These are phyloP conservation scores for Apotomis betuletana DNA, from an alignment of 2,888 invertebrate genomes.

Conservation along the genomic window DNA sequence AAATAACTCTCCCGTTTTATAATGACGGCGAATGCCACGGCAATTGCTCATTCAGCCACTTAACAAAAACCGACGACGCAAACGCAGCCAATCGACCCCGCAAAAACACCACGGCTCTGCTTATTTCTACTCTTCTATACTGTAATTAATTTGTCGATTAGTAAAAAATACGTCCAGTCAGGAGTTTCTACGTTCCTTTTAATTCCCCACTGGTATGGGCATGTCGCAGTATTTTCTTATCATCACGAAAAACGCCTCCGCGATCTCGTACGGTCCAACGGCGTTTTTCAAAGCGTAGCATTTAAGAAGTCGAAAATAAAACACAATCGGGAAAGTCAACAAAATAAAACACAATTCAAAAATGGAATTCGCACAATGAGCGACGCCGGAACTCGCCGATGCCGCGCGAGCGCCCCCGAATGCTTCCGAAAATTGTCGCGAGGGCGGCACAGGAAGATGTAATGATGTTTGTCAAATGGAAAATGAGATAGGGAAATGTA, in stretches of 20 bases:
- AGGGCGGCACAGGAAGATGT: constrained; percentile 77
- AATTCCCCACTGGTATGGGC: constrained; percentile 10
- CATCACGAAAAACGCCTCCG: not conserved
- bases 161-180: constrained; percentile 30
- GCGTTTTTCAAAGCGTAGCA: constrained; percentile 8
- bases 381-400: constrained; percentile 61
- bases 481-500: constrained; percentile 83
- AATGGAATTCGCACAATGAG: constrained; percentile 57
- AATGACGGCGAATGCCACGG: constrained; percentile 24
- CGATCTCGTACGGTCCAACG: not conserved
- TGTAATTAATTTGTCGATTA: constrained; percentile 39
- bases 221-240: constrained; percentile 9
- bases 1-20: constrained; percentile 22
- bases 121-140: constrained; percentile 38
- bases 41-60: constrained; percentile 40
- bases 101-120: constrained; percentile 28
- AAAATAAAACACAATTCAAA: constrained; percentile 50
- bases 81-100: constrained; percentile 35
- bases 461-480: constrained; percentile 84
- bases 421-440: constrained; percentile 68
- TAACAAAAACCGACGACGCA: constrained; percentile 37
- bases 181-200: constrained; percentile 26
- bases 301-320: constrained; percentile 30
- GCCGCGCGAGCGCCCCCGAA: constrained; percentile 65
- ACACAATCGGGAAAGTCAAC: constrained; percentile 43